Evolutionary conservation across 1,140 invertebrate species (phyloP), one percentile per base, ranked within the genome.

Genomic region (Prorops nasuta): DNA sequence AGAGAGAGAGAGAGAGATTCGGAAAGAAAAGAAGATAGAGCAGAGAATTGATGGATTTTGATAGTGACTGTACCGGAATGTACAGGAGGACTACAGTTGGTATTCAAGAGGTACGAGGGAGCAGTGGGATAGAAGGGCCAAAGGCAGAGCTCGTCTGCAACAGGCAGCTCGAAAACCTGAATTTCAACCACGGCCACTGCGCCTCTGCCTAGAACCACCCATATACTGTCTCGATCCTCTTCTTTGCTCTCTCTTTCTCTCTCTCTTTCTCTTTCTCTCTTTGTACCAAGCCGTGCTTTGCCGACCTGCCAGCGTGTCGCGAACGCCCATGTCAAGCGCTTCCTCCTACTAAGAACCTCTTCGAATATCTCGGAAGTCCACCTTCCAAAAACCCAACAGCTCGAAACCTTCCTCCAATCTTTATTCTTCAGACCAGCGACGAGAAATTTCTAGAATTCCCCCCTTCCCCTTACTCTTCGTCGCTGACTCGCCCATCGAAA

Each of bases 131-230:
- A 60, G 63, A 65, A 67, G 66, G 66, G 64, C 64, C 66, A 51
- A 63, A 64, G 58, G 49, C 61, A 50, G 52, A 44, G 35, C 56
- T 58, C 56, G 41, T 54, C 63, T 60, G 56, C 62, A 62, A 55
- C 21, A 44, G 53, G 40, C 54, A 52, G 59, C 62, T 59, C 60
- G 54, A 63, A 66, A 67, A 71, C 68, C 68, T 69, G 68, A 71
- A 69, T 69, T 71, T 69, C 66, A 67, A 69, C 59, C 60, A 49
- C 31, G 39, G 39, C 16, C 21, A 19, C 39, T n/a, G n/a, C n/a
- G 21, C 15, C 15, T 21, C 21, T 19, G 36, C 4, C 36, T 28
- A 28, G 21, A 0, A 28, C 24, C 24, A 28, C 24, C 24, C 24
- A 28, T 28, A 10, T 10, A 10, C 24, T 10, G 24, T 6, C 10